These are phyloP conservation scores for Ovibos moschatus DNA, from an alignment of 2,113 vertebrate genomes.

Conservation along the genomic window DNA sequence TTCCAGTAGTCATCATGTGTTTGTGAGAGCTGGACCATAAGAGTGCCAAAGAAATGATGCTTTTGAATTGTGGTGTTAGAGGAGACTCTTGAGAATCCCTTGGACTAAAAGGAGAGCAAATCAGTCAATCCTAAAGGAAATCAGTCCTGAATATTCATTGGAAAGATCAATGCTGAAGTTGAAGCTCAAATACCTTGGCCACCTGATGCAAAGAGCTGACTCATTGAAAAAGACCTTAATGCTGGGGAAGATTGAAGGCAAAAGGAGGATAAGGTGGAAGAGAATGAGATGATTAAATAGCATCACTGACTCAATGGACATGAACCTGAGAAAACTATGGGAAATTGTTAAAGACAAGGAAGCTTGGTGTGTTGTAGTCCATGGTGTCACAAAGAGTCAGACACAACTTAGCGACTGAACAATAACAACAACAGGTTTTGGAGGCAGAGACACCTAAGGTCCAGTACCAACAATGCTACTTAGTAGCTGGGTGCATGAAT, in stretches of 20 bases:
- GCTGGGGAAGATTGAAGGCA: neutral
- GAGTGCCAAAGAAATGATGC: neutral
- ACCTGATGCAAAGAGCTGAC: neutral
- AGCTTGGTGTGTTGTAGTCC: neutral
- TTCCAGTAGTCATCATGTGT: neutral
- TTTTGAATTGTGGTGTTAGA: neutral
- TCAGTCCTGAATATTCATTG: neutral
- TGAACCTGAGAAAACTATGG: neutral
- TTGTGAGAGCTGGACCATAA: neutral
- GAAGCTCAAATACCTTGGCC: neutral
- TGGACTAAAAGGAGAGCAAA: neutral
- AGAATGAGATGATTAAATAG: neutral
- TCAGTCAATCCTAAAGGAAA: neutral
- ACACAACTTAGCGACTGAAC: neutral
- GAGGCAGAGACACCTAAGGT: neutral
- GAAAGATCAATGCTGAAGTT: neutral
- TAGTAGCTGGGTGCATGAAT: neutral
- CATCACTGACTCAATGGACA: neutral
- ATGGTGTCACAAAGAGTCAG: neutral
- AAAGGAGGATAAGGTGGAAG: neutral
- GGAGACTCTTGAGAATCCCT: neutral
- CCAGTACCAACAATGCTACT: neutral
- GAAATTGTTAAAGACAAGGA: neutral
- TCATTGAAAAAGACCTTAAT: neutral
- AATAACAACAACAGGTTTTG: neutral